phyloP scores from a whole-genome alignment of 2,888 invertebrate genomes.

The Sarcophaga caerulescens region DNA sequence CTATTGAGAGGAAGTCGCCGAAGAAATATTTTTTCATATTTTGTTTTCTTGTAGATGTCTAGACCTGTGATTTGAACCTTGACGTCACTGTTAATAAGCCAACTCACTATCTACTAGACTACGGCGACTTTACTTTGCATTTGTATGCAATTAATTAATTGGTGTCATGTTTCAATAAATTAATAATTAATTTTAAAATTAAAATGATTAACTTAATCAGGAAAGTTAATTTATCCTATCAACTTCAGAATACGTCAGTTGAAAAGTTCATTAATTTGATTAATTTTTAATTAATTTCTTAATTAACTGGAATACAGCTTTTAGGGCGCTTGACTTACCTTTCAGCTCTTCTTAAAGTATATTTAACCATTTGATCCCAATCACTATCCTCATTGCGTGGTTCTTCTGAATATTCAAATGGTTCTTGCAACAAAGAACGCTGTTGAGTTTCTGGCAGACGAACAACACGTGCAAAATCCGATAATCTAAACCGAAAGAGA shows the following conservation, averaged over 20 bases:
- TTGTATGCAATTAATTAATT: no score
- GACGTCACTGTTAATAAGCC: no score
- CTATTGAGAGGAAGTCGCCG: no score
- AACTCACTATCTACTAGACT: no score
- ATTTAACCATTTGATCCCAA: constrained; percentile 91
- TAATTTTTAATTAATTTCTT: background rate
- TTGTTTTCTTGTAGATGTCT: no score
- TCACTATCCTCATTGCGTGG: constrained; percentile 88
- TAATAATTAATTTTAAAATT: no score
- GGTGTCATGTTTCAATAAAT: no score
- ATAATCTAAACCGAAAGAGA: constrained; percentile 81
- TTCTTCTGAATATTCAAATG: constrained; percentile 87
- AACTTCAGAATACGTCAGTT: background rate
- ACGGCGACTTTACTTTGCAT: no score
- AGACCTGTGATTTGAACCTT: no score
- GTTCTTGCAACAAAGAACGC: constrained; percentile 86
- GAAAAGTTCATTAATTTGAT: background rate
- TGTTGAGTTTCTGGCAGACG: constrained; percentile 87
- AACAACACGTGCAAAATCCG: constrained; percentile 87
- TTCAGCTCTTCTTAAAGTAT: constrained; percentile 88
- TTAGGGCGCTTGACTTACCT: constrained; percentile 79
- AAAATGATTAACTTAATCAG: no score
- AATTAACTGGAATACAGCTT: background rate
- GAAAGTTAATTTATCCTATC: no score
- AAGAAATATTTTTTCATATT: no score